These are phyloP conservation scores for Yponomeuta cagnagella DNA, from an alignment of 2,888 invertebrate species.

Conservation along the genomic window DNA sequence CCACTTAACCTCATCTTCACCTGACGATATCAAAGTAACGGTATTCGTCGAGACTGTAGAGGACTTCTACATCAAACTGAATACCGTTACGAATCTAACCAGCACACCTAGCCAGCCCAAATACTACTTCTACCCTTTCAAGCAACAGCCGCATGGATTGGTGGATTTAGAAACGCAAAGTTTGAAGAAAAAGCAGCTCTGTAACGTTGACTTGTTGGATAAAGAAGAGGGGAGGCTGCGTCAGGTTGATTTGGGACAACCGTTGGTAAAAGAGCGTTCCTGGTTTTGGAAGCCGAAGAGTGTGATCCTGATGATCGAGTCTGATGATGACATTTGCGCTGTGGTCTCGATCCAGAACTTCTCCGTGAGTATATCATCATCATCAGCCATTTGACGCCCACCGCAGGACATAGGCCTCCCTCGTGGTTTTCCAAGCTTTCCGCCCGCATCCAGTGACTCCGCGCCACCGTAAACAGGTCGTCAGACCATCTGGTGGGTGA, in stretches of 20 bases:
- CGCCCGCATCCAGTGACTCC: no score
- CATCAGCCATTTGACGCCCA: neutral
- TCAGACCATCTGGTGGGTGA: no score
- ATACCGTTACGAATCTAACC: constrained; percentile 53
- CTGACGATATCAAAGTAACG: constrained; percentile 70
- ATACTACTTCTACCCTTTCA: constrained; percentile 74
- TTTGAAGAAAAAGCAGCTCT: constrained; percentile 67
- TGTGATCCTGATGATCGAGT: constrained; percentile 79
- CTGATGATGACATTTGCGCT: constrained; percentile 81
- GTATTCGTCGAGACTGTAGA: constrained; percentile 75
- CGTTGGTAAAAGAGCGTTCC: constrained; percentile 31
- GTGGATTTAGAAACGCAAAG: constrained; percentile 43
- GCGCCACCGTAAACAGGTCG: no score
- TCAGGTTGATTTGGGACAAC: constrained; percentile 28
- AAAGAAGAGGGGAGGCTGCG: constrained; percentile 30
- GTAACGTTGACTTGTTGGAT: constrained; percentile 62
- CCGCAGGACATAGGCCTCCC: no score
- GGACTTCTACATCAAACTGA: constrained; percentile 75
- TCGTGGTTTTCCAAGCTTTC: no score
- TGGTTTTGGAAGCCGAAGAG: constrained; percentile 60
- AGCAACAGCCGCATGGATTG: constrained; percentile 41
- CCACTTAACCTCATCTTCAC: constrained; percentile 81
- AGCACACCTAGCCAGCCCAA: constrained; percentile 67
- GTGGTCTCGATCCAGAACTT: constrained; percentile 87
- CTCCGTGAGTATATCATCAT: constrained; percentile 65